phyloP scores from a whole-genome alignment of 2,113 vertebrate genomes.

The Chroicocephalus ridibundus region DNA sequence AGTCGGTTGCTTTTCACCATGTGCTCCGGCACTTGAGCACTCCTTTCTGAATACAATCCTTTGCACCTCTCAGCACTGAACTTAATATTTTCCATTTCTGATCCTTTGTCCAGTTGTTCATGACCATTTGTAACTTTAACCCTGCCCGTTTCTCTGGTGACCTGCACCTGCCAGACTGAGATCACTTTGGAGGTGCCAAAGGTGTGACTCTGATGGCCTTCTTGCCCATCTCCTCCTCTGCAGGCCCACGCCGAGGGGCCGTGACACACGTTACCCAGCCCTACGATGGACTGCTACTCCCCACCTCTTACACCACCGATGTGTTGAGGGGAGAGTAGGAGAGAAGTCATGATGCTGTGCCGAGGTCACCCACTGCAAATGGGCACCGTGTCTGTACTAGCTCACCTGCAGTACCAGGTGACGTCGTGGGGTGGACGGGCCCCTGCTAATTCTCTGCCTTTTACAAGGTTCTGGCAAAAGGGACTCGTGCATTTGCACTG shows the following conservation, averaged over 20 bases:
- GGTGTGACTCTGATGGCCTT: background rate
- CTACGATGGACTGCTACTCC: background rate
- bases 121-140: background rate
- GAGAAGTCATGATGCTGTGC: background rate
- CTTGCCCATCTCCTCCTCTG: background rate
- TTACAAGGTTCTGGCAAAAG: background rate
- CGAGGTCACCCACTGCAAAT: background rate
- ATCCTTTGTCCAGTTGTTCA: background rate
- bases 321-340: background rate
- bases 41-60: background rate
- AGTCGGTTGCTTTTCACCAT: background rate
- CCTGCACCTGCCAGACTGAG: background rate
- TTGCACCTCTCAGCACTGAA: background rate
- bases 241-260: fast-evolving
- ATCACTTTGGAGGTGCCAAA: background rate
- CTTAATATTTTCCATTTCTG: background rate
- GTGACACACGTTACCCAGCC: background rate
- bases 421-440: fast-evolving
- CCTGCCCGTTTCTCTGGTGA: background rate
- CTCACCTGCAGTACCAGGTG: background rate
- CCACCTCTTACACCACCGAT: background rate
- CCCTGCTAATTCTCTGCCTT: background rate
- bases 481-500: background rate
- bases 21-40: background rate
- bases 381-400: background rate